phyloP scores from a whole-genome alignment of 2,113 vertebrate genomes.

The Elephantulus edwardii region DNA sequence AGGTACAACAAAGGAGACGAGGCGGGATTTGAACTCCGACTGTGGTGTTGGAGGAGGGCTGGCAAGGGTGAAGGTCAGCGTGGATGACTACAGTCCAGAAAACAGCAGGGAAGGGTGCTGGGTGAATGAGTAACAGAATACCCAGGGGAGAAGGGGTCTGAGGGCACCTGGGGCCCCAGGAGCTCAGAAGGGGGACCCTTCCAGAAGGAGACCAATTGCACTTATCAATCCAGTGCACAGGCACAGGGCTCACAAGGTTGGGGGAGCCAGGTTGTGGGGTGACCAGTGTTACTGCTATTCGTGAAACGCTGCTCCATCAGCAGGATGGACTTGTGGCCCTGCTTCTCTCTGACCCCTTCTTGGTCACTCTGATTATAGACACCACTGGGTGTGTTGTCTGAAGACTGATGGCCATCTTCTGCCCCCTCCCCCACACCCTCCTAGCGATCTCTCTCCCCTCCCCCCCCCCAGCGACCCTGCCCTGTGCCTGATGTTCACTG shows the following conservation, averaged over 20 bases:
- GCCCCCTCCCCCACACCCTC: accelerated
- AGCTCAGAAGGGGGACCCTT: neutral
- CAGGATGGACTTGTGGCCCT: neutral
- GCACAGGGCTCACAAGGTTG: no score
- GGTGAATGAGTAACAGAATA: neutral
- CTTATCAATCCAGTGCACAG: accelerated
- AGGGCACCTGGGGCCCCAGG: neutral
- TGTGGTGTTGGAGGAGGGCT: neutral
- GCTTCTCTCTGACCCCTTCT: neutral
- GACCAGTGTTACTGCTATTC: neutral
- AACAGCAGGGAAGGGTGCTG: accelerated
- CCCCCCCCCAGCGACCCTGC: neutral
- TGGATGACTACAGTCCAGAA: neutral
- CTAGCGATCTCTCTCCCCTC: no score
- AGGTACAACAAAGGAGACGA: neutral
- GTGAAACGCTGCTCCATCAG: neutral
- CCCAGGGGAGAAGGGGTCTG: neutral
- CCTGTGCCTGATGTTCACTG: neutral
- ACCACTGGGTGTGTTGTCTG: neutral
- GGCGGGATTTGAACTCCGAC: neutral
- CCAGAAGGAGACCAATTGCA: no score
- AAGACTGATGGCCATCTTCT: neutral
- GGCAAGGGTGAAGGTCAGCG: accelerated
- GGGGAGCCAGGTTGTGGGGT: neutral
- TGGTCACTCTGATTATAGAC: neutral